phyloP scores from a whole-genome alignment of 1,140 invertebrate species.

The Drosophila varians region DNA sequence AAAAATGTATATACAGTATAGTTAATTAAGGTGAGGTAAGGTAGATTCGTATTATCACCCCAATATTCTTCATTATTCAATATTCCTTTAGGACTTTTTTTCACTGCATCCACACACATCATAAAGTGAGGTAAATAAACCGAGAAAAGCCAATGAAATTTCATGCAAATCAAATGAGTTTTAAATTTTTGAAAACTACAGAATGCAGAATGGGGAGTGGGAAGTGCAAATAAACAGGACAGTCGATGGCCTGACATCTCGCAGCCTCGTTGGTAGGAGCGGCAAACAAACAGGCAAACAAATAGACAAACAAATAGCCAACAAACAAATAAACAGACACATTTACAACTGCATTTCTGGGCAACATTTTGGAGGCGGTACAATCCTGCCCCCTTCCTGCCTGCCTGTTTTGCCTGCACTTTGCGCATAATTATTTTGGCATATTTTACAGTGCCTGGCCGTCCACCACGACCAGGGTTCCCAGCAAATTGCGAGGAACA shows the following conservation, averaged over 20 bases:
- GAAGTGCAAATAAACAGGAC: constrained; percentile 49
- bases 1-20: not conserved
- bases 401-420: constrained; percentile 71
- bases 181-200: constrained; percentile 57
- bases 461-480: not conserved
- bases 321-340: constrained; percentile 74
- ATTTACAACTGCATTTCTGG: constrained; percentile 76
- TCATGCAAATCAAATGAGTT: constrained; percentile 80
- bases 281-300: constrained; percentile 39
- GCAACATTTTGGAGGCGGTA: constrained; percentile 19
- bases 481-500: constrained; percentile 55
- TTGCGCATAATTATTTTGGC: constrained; percentile 81
- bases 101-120: constrained; percentile 26
- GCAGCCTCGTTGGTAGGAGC: constrained; percentile 14
- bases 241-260: not conserved
- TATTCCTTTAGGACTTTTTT: too few relatives aligned
- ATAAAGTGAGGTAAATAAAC: constrained; percentile 47
- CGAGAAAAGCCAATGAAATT: constrained; percentile 59
- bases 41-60: too few relatives aligned
- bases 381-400: constrained; percentile 34
- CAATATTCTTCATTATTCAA: too few relatives aligned
- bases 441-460: constrained; percentile 59
- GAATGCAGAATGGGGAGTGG: not conserved
- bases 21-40: too few relatives aligned
- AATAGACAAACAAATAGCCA: constrained; percentile 47